Evolutionary conservation across 2,797 vertebrate genomes (phyloP).

Genomic region (Sebastes taczanowskii): DNA sequence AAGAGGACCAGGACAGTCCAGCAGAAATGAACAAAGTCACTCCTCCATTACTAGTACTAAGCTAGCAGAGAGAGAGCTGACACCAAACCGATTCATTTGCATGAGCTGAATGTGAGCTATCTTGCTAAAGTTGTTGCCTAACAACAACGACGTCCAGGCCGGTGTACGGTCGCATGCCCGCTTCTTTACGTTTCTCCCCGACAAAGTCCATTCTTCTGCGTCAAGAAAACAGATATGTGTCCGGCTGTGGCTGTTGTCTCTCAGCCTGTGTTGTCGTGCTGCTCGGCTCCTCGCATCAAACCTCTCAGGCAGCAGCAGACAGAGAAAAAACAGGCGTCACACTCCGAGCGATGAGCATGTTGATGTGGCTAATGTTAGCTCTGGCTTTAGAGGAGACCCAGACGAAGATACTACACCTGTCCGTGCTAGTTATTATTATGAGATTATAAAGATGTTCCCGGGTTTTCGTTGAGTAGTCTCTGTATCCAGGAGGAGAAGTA

Average conservation of each 20-base stretch:
- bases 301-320: slow-evolving; percentile 41
- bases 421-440: not conserved
- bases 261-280: slow-evolving; percentile 56
- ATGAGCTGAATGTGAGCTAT: slow-evolving; percentile 68
- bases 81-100: slow-evolving; percentile 63
- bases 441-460: not conserved
- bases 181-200: slow-evolving; percentile 30
- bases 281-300: slow-evolving; percentile 29
- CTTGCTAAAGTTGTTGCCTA: slow-evolving; percentile 74
- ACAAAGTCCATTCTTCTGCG: slow-evolving; percentile 70
- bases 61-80: slow-evolving; percentile 42
- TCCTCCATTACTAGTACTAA: slow-evolving; percentile 67
- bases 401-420: not conserved
- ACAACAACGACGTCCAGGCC: slow-evolving; percentile 73
- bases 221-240: slow-evolving; percentile 31
- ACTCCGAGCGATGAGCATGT: slow-evolving; percentile 73
- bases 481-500: slow-evolving; percentile 30
- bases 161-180: slow-evolving; percentile 49
- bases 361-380: slow-evolving; percentile 57
- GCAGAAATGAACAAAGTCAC: slow-evolving; percentile 46
- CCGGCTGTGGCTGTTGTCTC: slow-evolving; percentile 37
- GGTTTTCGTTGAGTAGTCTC: not conserved
- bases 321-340: slow-evolving; percentile 82
- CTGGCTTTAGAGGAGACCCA: no score
- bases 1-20: slow-evolving; percentile 31